A percentile compares a stretch with the other conserved stretches of the same genome.
Conservation (phyloP, 2,113 vertebrate genomes). For the Elephantulus edwardii region DNA sequence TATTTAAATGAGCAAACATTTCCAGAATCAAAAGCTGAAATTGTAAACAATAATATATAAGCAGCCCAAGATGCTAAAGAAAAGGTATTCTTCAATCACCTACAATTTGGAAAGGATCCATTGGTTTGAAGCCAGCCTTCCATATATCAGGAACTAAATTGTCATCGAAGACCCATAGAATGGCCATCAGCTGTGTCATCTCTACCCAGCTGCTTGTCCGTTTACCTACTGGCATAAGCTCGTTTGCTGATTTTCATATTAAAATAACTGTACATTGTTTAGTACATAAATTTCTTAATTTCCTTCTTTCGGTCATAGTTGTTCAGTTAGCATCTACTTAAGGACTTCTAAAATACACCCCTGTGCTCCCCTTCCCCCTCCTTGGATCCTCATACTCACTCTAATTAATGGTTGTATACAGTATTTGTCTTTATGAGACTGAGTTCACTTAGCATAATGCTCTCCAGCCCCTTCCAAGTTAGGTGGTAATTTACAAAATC, state of each 20-base stretch:
- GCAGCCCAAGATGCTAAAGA: background rate
- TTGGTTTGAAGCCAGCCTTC: background rate
- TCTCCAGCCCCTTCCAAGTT: too few species aligned
- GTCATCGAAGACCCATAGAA: background rate
- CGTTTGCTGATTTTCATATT: conserved; percentile 33
- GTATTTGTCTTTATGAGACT: too few species aligned
- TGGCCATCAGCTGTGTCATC: conserved; percentile 34
- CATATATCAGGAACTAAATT: conserved; percentile 15
- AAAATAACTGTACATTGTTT: conserved; percentile 20
- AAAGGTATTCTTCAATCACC: background rate
- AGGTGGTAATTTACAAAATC: too few species aligned
- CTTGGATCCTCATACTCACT: too few species aligned
- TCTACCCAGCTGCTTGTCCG: conserved; percentile 44
- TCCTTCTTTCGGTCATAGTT: conserved; percentile 25
- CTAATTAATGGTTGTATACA: too few species aligned
- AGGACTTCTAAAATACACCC: too few species aligned
- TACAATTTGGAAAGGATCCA: background rate
- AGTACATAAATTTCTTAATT: conserved; percentile 36
- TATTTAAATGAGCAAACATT: conserved; percentile 39
- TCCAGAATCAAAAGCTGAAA: conserved; percentile 38
- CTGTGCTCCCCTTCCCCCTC: too few species aligned
- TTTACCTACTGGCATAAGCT: conserved; percentile 39
- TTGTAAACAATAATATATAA: conserved; percentile 49
- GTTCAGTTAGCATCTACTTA: background rate
- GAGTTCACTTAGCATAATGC: too few species aligned